Evolutionary conservation across 2,797 vertebrate genomes (phyloP), one percentile per base, ranked within the genome.

Genomic region (Sebastes umbrosus): DNA sequence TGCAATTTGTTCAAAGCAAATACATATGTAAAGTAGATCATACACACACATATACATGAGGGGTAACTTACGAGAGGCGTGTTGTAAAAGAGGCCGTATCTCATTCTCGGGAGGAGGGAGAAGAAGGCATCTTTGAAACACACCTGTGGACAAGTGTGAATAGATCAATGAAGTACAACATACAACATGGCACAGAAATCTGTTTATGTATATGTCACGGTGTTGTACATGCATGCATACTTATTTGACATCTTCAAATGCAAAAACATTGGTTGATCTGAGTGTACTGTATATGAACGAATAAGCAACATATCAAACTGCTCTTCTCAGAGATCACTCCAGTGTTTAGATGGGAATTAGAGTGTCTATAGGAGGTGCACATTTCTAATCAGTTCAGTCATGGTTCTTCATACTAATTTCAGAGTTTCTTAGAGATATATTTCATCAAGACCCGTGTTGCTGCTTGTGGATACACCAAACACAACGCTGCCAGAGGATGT

Each of bases 1-100:
- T 67, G 34, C 5, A 62, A 75, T 80, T 54, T 55, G 18, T 57
- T 79, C 14, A 58, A 39, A 72, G 13, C 10, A 69, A 60, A 80
- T 63, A 60, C 3, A 31, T 60, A 39, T 59, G 20, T 50, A 25
- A 73, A 66, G 54, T 34, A 32, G 3, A 60, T 69, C 18, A 74
- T 8, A 70, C 39, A 43, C 54, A 79, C 39, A 80, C 10, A 31
- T 9, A 36, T 10, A 63, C 13, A 29, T 24, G 22, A 73, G 14
- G 1, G 14, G 58, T 36, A 67, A 92, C 98, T 96, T 95, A 99
- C 99, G 87, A 99, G 86, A 12, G 99, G 99, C 0, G 98, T 99
- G 90, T 99, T 99, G 86, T 99, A 99, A 92, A 99, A 99, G 65
- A 99, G 94, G 18, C 99, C 99, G 0, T 99, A 99, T 64, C 98